These are phyloP conservation scores for Sialis lutaria DNA, from an alignment of 2,888 invertebrate genomes.

Conservation along the genomic window DNA sequence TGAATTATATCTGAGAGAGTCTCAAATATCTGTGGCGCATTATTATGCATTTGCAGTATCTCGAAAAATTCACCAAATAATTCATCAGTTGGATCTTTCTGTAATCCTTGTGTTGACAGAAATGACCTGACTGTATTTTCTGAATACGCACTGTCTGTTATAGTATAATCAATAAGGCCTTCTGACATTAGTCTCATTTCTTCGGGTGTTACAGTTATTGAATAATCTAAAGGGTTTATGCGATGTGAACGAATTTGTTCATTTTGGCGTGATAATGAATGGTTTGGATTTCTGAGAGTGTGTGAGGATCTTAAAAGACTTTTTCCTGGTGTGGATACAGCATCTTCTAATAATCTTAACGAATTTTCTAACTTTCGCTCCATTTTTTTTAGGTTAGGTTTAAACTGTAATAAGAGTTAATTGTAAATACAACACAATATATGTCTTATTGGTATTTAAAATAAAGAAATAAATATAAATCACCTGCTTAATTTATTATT, in stretches of 20 bases:
- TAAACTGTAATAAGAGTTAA: no score
- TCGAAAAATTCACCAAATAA: conserved; percentile 24
- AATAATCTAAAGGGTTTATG: conserved; percentile 11
- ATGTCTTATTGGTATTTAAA: no score
- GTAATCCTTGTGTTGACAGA: neutral
- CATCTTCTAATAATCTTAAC: conserved; percentile 21
- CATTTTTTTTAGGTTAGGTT: conserved; percentile 12
- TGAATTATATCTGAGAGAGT: conserved; percentile 21
- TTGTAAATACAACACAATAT: no score
- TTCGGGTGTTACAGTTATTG: conserved; percentile 14
- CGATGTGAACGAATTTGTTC: neutral
- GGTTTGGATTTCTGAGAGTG: conserved; percentile 6
- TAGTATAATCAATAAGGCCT: conserved; percentile 8
- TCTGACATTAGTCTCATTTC: conserved; percentile 12
- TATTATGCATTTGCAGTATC: conserved; percentile 20
- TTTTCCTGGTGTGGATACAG: conserved; percentile 16
- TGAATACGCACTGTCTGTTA: conserved; percentile 9
- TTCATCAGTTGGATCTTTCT: conserved; percentile 13
- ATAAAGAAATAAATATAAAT: no score
- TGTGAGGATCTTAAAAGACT: conserved; percentile 11
- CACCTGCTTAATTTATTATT: no score
- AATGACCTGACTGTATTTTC: neutral
- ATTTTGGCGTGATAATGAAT: conserved; percentile 6
- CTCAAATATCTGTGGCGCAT: conserved; percentile 20
- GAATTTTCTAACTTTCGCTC: conserved; percentile 23